phyloP scores from a whole-genome alignment of 2,888 invertebrate genomes.

The Megastigmus dorsalis region DNA sequence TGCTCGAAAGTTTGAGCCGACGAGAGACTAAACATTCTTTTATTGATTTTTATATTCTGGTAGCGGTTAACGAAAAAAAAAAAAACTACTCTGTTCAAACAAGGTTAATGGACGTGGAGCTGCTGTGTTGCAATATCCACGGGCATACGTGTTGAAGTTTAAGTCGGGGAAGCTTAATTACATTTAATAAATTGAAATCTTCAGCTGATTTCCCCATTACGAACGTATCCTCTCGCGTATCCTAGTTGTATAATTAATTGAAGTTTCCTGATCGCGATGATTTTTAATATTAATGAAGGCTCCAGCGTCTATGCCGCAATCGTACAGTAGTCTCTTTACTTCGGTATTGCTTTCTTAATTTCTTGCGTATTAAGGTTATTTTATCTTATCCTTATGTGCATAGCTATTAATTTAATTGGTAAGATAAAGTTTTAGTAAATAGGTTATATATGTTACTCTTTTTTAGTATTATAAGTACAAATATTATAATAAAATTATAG shows the following conservation, averaged over 20 bases:
- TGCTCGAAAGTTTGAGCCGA: too few species aligned
- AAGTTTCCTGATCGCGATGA: not conserved
- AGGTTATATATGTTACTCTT: too few species aligned
- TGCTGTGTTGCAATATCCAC: conserved; percentile 1
- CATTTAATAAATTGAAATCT: conserved; percentile 6
- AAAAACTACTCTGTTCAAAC: too few species aligned
- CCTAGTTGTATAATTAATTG: conserved; percentile 7
- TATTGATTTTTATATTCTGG: too few species aligned
- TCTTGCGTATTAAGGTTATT: not conserved
- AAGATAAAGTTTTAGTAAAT: too few species aligned
- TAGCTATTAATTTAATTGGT: not conserved
- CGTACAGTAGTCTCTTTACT: not conserved
- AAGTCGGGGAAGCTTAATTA: not conserved
- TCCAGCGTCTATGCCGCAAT: not conserved
- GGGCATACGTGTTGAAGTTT: not conserved
- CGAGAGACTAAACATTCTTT: too few species aligned
- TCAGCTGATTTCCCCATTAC: not conserved
- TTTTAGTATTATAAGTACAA: too few species aligned
- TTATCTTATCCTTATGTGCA: not conserved
- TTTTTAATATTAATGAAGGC: conserved; percentile 1
- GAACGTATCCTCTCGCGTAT: not conserved
- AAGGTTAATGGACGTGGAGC: conserved; percentile 14
- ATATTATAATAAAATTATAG: too few species aligned
- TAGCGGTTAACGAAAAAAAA: too few species aligned
- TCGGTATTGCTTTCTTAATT: not conserved